Evolutionary conservation across 1,140 invertebrate species (phyloP).

Genomic region (Pseudomyrmex sp.): DNA sequence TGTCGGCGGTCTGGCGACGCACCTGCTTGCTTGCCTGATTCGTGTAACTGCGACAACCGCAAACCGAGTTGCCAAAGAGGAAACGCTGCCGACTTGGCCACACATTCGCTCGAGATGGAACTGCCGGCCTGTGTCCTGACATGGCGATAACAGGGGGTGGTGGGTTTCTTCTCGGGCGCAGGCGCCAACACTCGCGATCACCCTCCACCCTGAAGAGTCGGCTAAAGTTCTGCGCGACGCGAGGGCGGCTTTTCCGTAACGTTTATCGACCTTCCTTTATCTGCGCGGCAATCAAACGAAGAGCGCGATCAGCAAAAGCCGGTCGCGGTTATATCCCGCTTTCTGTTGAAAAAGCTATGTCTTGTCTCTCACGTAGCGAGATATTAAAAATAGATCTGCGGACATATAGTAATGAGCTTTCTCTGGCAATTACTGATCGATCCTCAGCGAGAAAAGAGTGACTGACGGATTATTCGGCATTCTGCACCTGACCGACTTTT

Average conservation of each 20-base stretch:
- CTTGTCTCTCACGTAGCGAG: neutral
- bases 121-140: slow-evolving; percentile 39
- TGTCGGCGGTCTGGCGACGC: slow-evolving; percentile 26
- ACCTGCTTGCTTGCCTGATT: no score
- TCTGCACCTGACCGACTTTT: slow-evolving; percentile 22
- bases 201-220: slow-evolving; percentile 39
- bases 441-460: slow-evolving; percentile 6
- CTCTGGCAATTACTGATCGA: slow-evolving; percentile 29
- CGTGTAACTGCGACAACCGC: no score
- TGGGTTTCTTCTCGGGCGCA: slow-evolving; percentile 13
- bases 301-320: slow-evolving; percentile 9
- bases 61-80: neutral
- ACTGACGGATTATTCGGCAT: slow-evolving; percentile 17
- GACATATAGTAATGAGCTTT: slow-evolving; percentile 22
- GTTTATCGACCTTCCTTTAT: slow-evolving; percentile 59
- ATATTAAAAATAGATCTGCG: slow-evolving; percentile 11
- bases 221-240: neutral
- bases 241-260: slow-evolving; percentile 32
- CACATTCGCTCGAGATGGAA: slow-evolving; percentile 37
- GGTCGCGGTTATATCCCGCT: slow-evolving; percentile 30
- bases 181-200: slow-evolving; percentile 13
- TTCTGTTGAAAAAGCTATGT: slow-evolving; percentile 21
- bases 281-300: slow-evolving; percentile 37
- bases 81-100: slow-evolving; percentile 5
- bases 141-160: slow-evolving; percentile 41